These are phyloP conservation scores for Hylaea fasciaria DNA, from an alignment of 2,888 invertebrate genomes.

Conservation along the genomic window DNA sequence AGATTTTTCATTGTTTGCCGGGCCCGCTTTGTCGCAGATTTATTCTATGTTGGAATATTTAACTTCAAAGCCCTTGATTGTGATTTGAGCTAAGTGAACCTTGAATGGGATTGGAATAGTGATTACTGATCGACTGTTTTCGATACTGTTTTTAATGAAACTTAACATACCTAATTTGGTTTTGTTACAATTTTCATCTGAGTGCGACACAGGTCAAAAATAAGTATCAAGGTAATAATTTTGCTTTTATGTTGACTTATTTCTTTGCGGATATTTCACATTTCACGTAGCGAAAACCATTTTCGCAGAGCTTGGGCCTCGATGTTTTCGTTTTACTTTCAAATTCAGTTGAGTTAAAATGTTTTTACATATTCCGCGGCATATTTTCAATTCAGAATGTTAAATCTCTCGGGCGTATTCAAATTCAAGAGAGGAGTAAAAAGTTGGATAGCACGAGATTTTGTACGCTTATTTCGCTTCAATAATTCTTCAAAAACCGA, in stretches of 20 bases:
- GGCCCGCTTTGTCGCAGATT: constrained; percentile 15
- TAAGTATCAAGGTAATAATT: too few species aligned
- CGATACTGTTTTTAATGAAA: too few species aligned
- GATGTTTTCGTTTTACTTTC: constrained; percentile 29
- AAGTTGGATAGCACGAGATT: constrained; percentile 5
- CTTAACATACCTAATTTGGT: too few species aligned
- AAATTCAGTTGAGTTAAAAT: constrained; percentile 9
- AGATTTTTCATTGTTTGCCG: constrained; percentile 25
- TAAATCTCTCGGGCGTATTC: constrained; percentile 17
- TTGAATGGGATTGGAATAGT: not conserved
- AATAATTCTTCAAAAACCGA: not conserved
- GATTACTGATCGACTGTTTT: not conserved
- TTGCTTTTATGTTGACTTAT: not conserved
- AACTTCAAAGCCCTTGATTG: constrained; percentile 10
- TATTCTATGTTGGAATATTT: constrained; percentile 15
- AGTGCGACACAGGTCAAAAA: too few species aligned
- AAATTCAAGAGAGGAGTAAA: constrained; percentile 7
- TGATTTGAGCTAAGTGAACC: constrained; percentile 2
- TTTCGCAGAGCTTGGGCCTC: constrained; percentile 3
- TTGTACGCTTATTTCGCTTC: constrained; percentile 1
- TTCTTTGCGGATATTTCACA: not conserved
- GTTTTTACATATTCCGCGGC: constrained; percentile 24
- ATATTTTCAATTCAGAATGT: constrained; percentile 29
- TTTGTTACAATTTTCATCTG: too few species aligned
- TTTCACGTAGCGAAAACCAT: not conserved